Percentiles rank a stretch among this genome's conserved stretches.
phyloP scores from a whole-genome alignment of 2,888 invertebrate species.

The Beris chalybata region DNA sequence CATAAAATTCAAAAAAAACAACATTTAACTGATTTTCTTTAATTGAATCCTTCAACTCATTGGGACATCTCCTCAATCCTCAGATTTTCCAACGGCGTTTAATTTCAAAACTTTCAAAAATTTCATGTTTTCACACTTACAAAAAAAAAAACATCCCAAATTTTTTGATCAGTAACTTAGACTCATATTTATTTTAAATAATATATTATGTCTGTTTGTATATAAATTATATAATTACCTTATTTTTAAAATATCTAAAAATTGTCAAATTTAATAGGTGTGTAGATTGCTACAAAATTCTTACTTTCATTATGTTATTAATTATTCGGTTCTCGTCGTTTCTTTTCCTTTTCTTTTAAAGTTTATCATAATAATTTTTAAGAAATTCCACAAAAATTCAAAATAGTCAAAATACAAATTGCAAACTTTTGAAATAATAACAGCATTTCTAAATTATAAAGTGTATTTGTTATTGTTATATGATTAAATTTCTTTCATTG shows the following conservation, averaged over 20 bases:
- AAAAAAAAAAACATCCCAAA: not conserved
- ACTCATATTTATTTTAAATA: constrained; percentile 18
- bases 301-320: constrained; percentile 19
- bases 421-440: not conserved
- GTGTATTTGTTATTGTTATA: not conserved
- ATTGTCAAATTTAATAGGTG: constrained; percentile 29
- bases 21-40: no score
- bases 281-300: constrained; percentile 30
- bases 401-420: not conserved
- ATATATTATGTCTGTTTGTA: constrained; percentile 24
- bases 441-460: not conserved
- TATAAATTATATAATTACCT: constrained; percentile 27
- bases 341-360: not conserved
- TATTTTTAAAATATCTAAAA: constrained; percentile 26
- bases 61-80: no score
- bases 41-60: no score
- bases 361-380: not conserved
- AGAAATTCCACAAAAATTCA: constrained; percentile 1
- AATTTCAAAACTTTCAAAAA: no score
- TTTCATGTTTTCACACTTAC: not conserved
- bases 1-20: no score
- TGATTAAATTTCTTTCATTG: not conserved
- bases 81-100: no score
- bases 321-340: not conserved
- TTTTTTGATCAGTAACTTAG: constrained; percentile 12